Conservation (phyloP, 2,888 invertebrate genomes). For the Leptothorax acervorum region DNA sequence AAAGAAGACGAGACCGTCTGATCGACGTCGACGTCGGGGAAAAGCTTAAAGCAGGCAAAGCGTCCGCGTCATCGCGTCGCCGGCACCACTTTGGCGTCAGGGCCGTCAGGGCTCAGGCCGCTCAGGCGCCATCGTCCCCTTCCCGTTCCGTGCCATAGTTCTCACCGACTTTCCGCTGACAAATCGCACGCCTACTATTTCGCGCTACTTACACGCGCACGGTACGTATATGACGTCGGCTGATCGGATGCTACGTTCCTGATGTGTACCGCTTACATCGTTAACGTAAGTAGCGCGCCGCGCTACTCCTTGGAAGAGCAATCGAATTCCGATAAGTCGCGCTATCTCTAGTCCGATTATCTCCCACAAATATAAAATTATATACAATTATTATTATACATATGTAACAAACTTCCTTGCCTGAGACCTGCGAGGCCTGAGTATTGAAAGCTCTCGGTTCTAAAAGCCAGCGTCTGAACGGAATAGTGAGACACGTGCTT, state of each 20-base stretch:
- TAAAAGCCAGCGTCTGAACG: too few relatives aligned
- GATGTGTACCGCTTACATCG: constrained; percentile 55
- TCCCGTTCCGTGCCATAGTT: constrained; percentile 61
- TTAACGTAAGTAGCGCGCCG: constrained; percentile 66
- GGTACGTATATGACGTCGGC: constrained; percentile 23
- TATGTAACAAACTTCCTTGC: too few relatives aligned
- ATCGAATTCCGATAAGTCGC: background rate
- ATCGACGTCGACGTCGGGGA: constrained; percentile 47
- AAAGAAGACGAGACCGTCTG: constrained; percentile 41
- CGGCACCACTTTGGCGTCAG: constrained; percentile 67
- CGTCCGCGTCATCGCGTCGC: constrained; percentile 46
- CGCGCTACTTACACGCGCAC: constrained; percentile 60
- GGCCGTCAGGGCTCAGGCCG: constrained; percentile 36
- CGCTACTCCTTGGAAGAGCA: background rate
- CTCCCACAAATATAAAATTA: too few relatives aligned
- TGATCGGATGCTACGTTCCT: constrained; percentile 51
- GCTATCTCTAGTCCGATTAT: too few relatives aligned
- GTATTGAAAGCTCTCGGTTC: too few relatives aligned
- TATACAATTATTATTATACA: too few relatives aligned
- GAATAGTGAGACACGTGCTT: too few relatives aligned
- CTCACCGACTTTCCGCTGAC: constrained; percentile 70
- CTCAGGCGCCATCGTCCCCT: constrained; percentile 73
- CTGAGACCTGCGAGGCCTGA: too few relatives aligned
- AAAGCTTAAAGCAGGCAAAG: constrained; percentile 49
- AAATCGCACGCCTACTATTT: constrained; percentile 59